These are phyloP conservation scores for Listronotus bonariensis DNA, from an alignment of 1,140 invertebrate species.

Conservation along the genomic window DNA sequence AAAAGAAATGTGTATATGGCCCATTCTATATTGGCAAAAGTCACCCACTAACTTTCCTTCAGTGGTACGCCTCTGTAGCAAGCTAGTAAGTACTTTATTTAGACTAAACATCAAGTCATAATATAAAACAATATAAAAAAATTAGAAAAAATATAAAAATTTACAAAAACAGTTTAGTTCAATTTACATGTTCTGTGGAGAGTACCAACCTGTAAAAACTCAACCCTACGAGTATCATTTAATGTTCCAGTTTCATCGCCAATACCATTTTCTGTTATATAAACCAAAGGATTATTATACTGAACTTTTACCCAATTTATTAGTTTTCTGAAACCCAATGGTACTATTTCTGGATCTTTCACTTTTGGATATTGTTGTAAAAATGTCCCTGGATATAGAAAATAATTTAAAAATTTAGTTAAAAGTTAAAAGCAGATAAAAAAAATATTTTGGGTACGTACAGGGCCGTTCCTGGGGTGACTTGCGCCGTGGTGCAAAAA, in stretches of 20 bases:
- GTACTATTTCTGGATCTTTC: constrained; percentile 56
- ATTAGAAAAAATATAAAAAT: no score
- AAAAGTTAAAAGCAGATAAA: background rate
- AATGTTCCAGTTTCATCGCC: constrained; percentile 55
- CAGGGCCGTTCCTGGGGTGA: no score
- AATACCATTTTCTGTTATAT: constrained; percentile 68
- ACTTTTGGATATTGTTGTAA: constrained; percentile 23
- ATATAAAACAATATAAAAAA: no score
- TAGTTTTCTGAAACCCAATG: constrained; percentile 69
- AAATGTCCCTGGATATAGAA: constrained; percentile 14
- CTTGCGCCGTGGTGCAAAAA: no score
- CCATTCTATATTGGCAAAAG: no score
- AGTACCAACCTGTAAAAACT: constrained; percentile 24
- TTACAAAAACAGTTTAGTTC: no score
- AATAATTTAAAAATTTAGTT: background rate
- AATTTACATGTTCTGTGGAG: no score
- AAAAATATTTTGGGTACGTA: background rate
- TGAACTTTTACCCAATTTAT: constrained; percentile 70
- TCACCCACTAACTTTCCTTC: no score
- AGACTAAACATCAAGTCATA: no score
- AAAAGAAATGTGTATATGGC: no score
- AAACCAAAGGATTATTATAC: constrained; percentile 61
- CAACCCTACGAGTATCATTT: constrained; percentile 59
- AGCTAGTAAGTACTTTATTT: no score
- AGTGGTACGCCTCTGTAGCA: no score